Conservation (phyloP, 2,113 vertebrate species). For the Paradisaea rubra region DNA sequence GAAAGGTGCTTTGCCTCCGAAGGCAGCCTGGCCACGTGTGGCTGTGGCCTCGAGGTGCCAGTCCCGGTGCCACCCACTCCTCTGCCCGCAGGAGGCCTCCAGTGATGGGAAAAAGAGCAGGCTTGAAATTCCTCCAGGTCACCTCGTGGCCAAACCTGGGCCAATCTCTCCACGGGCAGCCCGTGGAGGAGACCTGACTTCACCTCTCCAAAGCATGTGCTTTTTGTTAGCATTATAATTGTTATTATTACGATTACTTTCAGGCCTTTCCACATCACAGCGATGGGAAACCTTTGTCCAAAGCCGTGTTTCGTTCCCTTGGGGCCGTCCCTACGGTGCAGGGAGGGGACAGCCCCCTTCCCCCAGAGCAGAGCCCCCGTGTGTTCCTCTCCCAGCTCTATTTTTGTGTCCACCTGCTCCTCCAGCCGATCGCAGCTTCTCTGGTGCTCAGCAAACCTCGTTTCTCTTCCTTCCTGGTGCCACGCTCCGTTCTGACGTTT, state of each 20-base stretch:
- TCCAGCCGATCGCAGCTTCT: slow-evolving; percentile 1
- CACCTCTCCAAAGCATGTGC: neutral
- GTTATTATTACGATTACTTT: neutral
- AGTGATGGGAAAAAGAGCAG: neutral
- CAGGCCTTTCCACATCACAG: neutral
- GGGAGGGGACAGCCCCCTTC: neutral
- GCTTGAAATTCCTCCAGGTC: neutral
- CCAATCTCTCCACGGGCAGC: neutral
- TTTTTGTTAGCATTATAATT: neutral
- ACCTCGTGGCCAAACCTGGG: neutral
- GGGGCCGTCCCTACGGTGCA: neutral
- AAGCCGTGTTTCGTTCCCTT: neutral
- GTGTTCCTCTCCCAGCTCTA: neutral
- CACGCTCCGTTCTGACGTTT: neutral
- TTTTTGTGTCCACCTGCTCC: neutral
- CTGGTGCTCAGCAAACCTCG: slow-evolving; percentile 14
- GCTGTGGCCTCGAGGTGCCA: neutral
- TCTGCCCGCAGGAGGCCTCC: neutral
- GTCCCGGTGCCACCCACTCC: neutral
- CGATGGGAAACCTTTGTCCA: neutral
- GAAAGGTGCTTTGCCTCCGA: neutral
- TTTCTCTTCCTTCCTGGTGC: neutral
- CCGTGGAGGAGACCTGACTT: neutral
- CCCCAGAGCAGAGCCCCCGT: neutral
- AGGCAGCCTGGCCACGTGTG: neutral